Base-by-base conservation (phyloP, 2,113 vertebrate genomes). In the Rutilus rutilus region DNA sequence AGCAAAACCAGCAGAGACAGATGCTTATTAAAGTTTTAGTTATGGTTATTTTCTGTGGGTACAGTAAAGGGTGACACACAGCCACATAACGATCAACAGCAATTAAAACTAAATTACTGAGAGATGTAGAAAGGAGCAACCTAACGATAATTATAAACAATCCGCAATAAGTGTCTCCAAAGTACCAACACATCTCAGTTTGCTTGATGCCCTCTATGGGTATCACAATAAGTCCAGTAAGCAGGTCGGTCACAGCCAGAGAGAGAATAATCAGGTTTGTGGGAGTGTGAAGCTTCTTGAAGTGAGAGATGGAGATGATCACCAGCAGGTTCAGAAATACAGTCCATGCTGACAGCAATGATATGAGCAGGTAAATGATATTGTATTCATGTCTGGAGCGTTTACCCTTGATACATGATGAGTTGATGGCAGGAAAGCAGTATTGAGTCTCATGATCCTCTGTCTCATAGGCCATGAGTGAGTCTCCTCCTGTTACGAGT, bases 181-280 rank as follows among this genome's bases (percentile, higher is more conserved):
- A 87, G 54, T 90, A 76, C 93, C 93, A 94, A 82, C 92, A 94
- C 21, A 76, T 76, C 64, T 90, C 88, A 50, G 85, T 86, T 11
- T 89, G 71, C 0, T 79, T 71, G 0, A 88, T 7, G 0, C 33
- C 85, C 1, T 91, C 96, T 42, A 94, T 93, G 7, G 97, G 96
- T 95, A 97, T 97, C 84, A 97, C 33, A 78, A 69, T 69, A 39
- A 92, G 84, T 64, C 92, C 93, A 23, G 23, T 1, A 69, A 69
- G 33, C 67, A 69, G 0, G 9, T 69, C 33, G 0, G 33, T 2
- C 4, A 69, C 17, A 39, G 33, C 67, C 8, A 69, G 67, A 69
- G 67, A 69, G 19, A 69, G 65, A 69, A 39, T 69, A 5, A 0
- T 91, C 86, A 0, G 92, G 88, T 62, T 94, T 79, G 88, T 94